Base-by-base conservation (phyloP, 2,797 vertebrate genomes). In the Danio albolineatus region DNA sequence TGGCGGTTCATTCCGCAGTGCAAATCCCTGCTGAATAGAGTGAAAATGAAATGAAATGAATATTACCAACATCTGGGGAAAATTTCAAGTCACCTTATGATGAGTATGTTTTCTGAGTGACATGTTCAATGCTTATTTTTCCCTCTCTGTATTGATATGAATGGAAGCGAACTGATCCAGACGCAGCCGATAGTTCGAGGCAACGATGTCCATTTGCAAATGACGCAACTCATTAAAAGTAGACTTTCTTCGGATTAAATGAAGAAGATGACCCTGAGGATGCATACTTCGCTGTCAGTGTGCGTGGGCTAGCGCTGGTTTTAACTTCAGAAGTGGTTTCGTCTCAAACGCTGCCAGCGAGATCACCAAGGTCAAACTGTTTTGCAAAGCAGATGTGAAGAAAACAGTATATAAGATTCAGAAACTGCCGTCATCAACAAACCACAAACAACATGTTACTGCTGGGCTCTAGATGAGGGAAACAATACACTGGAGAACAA, bases 171-270 rank as follows among this genome's bases (percentile, higher is more conserved):
- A 21, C 19, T 14, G 39, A 6, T 38, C 61, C 4, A 7, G 13
- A 17, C 5, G 2, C 39, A 56, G 13, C 66, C 10, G 21, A 73
- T 56, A 28, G 56, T 61, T 77, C 46, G 51, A 77, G 75, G 75
- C 41, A 67, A 67, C 3, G 21, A 9, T 66, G 62, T 65, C 19
- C 5, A 46, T 77, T 48, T 7, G 12, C n/a, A 77, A 69, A 65
- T 43, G 49, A 54, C 76, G 60, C 49, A 76, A 6, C 43, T 69
- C 76, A 78, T 77, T 77, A 73, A 73, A 73, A 73, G 41, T 73
- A 28, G 53, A 46, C 39, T 28, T 67, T 77, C 39, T 66, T 57
- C 57, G 21, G 39, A 28, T 67, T 13, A 49, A 46, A 67, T 36
- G 66, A 53, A 70, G 46, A 36, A 48, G 16, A 51, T 49, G 65